Base-by-base conservation (phyloP, 2,888 invertebrate species). In the Creontiades dilutus region DNA sequence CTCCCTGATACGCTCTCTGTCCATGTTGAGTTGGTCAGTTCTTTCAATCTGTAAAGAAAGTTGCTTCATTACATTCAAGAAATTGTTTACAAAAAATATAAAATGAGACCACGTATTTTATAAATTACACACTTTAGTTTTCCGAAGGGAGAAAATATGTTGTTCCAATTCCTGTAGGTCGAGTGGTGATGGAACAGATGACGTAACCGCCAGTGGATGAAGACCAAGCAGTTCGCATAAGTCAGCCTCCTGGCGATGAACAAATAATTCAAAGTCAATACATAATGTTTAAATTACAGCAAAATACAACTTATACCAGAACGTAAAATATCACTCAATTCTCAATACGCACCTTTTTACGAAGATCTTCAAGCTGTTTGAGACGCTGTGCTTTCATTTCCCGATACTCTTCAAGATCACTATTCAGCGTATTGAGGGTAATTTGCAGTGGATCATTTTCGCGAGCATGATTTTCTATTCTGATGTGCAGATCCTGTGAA, bases 161-260 rank as follows among this genome's bases (percentile, higher is more conserved):
- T 37, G 46, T 27, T 81, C 47, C 46, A 81, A 11, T 2, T 81
- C 80, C 16, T 47, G 12, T 4, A 81, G n/a, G 19, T 81, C 80
- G 16, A 14, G 16, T 19, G 16, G 19, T 0, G 80, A 81, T 14
- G 80, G 80, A 37, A 81, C 47, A 37, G 14, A 4, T 1, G 46
- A 37, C 16, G 9, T 12, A 11, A 81, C 3, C 4, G 11, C 4
- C 4, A 37, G 46, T 16, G 46, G 47, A 0, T 37, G 0, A 11
- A n/a, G 47, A 19, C 47, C 80, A 16, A 81, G 46, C 16, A 81
- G 80, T 47, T 81, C 80, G n/a, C 80, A 81, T 3, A 81, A 19
- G 14, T 28, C 46, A n/a, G 19, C 16, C 46, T 81, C 80, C 80
- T 81, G 47, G 28, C 37, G 7, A 46, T 16, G 19, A 81, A 57